Evolutionary conservation across 2,797 vertebrate genomes (phyloP).

Genomic region (Sebastiscus tertius): DNA sequence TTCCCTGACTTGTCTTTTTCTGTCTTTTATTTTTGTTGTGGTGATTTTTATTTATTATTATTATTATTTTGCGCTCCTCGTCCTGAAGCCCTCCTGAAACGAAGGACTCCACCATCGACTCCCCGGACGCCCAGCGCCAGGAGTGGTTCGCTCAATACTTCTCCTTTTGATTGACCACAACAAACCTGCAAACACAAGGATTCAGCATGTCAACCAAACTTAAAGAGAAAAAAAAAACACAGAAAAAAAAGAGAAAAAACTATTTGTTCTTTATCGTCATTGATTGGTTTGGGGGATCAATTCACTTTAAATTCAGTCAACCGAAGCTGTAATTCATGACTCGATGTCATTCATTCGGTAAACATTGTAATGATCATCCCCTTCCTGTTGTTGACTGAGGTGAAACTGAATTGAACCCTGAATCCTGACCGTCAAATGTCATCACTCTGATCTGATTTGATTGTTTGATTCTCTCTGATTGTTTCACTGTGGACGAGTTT

Average conservation of each 20-base stretch:
- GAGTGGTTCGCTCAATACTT: slow-evolving; percentile 99
- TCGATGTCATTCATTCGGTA: slow-evolving; percentile 44
- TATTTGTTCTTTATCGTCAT: slow-evolving; percentile 78
- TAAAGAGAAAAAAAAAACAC: slow-evolving; percentile 32
- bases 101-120: slow-evolving; percentile 89
- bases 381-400: slow-evolving; percentile 36
- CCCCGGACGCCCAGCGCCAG: slow-evolving; percentile 94
- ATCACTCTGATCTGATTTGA: slow-evolving; percentile 69
- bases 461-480: slow-evolving; percentile 72
- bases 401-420: slow-evolving; percentile 43
- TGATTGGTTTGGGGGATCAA: slow-evolving; percentile 39
- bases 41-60: not conserved
- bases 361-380: not conserved
- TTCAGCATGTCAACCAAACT: slow-evolving; percentile 89
- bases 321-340: slow-evolving; percentile 4
- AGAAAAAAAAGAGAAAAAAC: slow-evolving; percentile 45
- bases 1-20: slow-evolving; percentile 32
- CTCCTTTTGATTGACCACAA: slow-evolving; percentile 91
- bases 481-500: slow-evolving; percentile 80
- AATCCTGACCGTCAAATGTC: slow-evolving; percentile 44
- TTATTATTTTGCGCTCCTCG: not conserved
- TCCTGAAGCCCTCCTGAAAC: slow-evolving; percentile 93
- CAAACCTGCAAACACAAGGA: slow-evolving; percentile 70
- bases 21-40: slow-evolving; percentile 11
- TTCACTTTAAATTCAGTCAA: slow-evolving; percentile 54